These are phyloP conservation scores for Cepaea hortensis DNA, from an alignment of 2,888 invertebrate species.

Conservation along the genomic window DNA sequence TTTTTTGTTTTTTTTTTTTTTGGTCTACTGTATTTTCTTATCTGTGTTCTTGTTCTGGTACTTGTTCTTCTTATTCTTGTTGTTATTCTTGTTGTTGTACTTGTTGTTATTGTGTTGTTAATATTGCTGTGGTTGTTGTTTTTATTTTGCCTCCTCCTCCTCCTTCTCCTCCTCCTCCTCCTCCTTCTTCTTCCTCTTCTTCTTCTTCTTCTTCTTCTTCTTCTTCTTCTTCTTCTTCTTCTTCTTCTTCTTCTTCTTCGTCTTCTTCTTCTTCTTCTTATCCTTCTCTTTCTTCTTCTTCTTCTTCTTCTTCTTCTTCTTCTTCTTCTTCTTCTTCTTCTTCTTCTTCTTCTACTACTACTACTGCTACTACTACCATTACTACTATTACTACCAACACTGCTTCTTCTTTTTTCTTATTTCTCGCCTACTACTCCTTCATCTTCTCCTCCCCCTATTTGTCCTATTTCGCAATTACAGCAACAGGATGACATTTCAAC, in stretches of 20 bases:
- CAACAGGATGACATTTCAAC: not conserved
- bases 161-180: not conserved
- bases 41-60: too few species aligned
- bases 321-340: not conserved
- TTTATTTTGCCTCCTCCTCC: too few species aligned
- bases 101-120: too few species aligned
- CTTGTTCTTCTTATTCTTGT: too few species aligned
- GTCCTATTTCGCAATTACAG: not conserved
- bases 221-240: not conserved
- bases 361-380: not conserved
- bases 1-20: too few species aligned
- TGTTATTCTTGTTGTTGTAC: too few species aligned
- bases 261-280: not conserved
- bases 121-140: too few species aligned
- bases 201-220: not conserved
- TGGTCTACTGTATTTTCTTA: too few species aligned
- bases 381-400: not conserved
- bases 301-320: not conserved
- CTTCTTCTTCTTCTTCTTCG: not conserved
- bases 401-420: not conserved
- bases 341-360: not conserved
- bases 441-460: not conserved
- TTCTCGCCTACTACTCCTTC: not conserved
- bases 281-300: not conserved
- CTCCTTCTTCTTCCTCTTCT: not conserved